Base-by-base conservation (phyloP, 1,140 invertebrate genomes). In the Procambarus virginalis region DNA sequence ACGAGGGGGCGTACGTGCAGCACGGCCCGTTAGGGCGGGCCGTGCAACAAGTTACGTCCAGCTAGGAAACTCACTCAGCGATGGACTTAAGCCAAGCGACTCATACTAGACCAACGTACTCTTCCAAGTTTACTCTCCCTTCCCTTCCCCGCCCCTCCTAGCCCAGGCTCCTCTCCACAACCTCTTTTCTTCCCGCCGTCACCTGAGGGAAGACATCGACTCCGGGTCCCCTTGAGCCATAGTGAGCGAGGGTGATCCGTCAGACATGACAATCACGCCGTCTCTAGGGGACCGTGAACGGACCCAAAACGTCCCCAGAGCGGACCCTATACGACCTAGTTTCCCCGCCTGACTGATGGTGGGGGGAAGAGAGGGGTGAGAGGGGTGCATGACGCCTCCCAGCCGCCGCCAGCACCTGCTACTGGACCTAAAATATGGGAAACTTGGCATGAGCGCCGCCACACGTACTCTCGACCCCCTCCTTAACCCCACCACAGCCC, bases 251-350 rank as follows among this genome's bases (percentile, higher is more conserved):
- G 0, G 34, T 34, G 34, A 34, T 34, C 34, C 34, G 34, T 34
- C 51, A 55, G 8, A 55, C 51, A 55, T 12, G 12, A 5, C 68
- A 73, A 73, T 73, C 68, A 73, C n/a, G 68, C 34, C n/a, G 8
- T 34, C 60, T 64, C 60, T 64, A 64, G 68, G n/a, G 68, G 68
- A 34, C n/a, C n/a, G n/a, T 73, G 22, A 73, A 34, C n/a, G 68
- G 68, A 73, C 68, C 68, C 68, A 8, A 73, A 9, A 34, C n/a
- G 68, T 22, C 22, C 68, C 22, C 68, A 34, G 22, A 34, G 5
- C 68, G 68, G 68, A 73, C 68, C 68, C 68, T 73, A 73, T 10
- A 73, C 10, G 68, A 73, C 68, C 68, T 73, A n/a, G 68, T 73
- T 73, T 73, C 68, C 68, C 68, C 68, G 68, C 2, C n/a, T 73